Base-by-base conservation (phyloP, 2,888 invertebrate species). In the Eumerus sabulonum region DNA sequence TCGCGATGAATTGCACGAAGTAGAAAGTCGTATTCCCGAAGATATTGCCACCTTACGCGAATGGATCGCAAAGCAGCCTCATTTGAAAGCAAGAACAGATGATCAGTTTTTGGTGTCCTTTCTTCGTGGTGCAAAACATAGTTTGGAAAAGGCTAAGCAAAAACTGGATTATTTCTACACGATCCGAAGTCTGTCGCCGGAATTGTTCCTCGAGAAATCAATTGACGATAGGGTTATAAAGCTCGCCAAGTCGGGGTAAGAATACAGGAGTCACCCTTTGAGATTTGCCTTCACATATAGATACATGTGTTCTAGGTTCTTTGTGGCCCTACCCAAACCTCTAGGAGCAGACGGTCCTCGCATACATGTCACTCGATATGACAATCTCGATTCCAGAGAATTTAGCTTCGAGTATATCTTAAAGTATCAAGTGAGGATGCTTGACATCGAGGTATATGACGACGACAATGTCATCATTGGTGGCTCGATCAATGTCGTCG, bases 151-250 rank as follows among this genome's bases (percentile, higher is more conserved):
- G 67, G 88, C 90, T 5, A 92, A 92, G 83, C 87, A 90, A 54
- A 91, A 91, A 83, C 76, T 92, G n/a, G 91, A 92, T 76, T 89
- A 90, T 86, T 92, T 90, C 84, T 92, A 92, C 83, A 91, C 92
- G 0, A 84, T 87, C 56, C 90, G 90, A 83, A 88, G 90, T 0
- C 85, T 91, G 51, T 87, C 91, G 17, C 92, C 93, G 0, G 92
- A 93, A 83, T 86, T 92, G 66, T 92, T 91, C 82, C 86, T 47
- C n/a, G 82, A 84, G 38, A 84, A 84, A 1, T 54, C 77, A 40
- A 83, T 86, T 64, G 82, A 85, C 17, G 85, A 85, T 12, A 67
- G 83, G n/a, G 72, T 72, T 0, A 62, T 87, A 1, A 82, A 83
- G 14, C 77, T 79, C 4, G 73, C 84, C 0, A 84, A 85, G 74